phyloP scores from a whole-genome alignment of 2,888 invertebrate genomes.

The Tachina lurida region DNA sequence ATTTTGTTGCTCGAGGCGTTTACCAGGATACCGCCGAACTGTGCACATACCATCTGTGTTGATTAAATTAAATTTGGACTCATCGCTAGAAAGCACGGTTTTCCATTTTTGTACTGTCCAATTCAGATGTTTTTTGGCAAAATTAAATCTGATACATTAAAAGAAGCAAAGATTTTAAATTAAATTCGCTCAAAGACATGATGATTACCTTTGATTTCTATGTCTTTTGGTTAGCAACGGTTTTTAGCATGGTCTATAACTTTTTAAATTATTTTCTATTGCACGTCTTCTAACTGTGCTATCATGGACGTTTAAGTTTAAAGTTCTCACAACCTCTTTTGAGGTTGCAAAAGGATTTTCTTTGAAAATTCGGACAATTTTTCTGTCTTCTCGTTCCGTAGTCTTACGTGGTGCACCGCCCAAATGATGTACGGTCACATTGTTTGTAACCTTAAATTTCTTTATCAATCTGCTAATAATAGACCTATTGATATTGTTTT shows the following conservation, averaged over 20 bases:
- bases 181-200: no score
- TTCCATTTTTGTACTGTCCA: no score
- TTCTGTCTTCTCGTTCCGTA: background rate
- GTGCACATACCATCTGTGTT: no score
- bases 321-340: background rate
- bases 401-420: background rate
- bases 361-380: background rate
- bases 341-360: background rate
- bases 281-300: background rate
- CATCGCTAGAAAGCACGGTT: no score
- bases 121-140: no score
- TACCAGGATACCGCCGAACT: no score
- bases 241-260: background rate
- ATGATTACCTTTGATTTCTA: background rate
- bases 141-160: no score
- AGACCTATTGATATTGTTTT: background rate
- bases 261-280: background rate
- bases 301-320: background rate
- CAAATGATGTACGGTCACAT: background rate
- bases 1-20: no score
- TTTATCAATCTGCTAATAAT: background rate
- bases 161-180: no score
- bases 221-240: background rate
- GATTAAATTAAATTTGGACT: no score
- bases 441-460: background rate